Percentiles rank a stretch among this genome's conserved stretches.
phyloP scores from a whole-genome alignment of 2,113 vertebrate genomes.

The Isichthys henryi region DNA sequence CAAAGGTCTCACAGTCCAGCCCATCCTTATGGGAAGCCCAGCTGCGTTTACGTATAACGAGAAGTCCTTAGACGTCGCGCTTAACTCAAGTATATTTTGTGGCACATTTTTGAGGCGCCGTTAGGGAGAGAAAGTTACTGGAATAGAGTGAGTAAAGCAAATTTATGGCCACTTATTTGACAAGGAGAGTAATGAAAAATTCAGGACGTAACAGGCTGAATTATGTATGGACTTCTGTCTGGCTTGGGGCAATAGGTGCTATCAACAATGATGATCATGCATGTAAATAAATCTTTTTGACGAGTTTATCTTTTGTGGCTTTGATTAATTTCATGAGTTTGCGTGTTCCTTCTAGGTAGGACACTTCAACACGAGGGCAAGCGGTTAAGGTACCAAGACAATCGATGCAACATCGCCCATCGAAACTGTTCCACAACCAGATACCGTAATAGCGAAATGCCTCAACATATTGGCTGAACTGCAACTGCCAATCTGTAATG shows the following conservation, averaged over 20 bases:
- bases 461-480: neutral
- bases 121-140: conserved; percentile 8
- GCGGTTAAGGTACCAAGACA: neutral
- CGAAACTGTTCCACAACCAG: neutral
- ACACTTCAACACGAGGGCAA: too few species aligned
- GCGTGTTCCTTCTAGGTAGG: neutral
- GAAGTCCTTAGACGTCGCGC: neutral
- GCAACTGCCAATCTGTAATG: neutral
- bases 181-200: conserved; percentile 38
- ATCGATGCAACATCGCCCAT: neutral
- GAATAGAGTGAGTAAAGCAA: conserved; percentile 19
- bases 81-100: conserved; percentile 15
- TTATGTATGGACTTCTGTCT: conserved; percentile 35
- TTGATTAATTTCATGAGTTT: conserved; percentile 10
- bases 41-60: neutral
- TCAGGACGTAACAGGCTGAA: conserved; percentile 32
- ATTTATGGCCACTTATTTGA: conserved; percentile 37
- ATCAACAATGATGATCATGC: conserved; percentile 22
- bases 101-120: conserved; percentile 5
- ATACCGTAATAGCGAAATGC: neutral
- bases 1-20: neutral
- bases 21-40: conserved; percentile 9
- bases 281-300: conserved; percentile 26
- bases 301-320: conserved; percentile 21
- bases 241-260: conserved; percentile 19